Percentiles rank a stretch among this genome's conserved stretches.
These are phyloP conservation scores for Gymnoscopelus braueri DNA, from an alignment of 2,797 vertebrate species.

Conservation along the genomic window DNA sequence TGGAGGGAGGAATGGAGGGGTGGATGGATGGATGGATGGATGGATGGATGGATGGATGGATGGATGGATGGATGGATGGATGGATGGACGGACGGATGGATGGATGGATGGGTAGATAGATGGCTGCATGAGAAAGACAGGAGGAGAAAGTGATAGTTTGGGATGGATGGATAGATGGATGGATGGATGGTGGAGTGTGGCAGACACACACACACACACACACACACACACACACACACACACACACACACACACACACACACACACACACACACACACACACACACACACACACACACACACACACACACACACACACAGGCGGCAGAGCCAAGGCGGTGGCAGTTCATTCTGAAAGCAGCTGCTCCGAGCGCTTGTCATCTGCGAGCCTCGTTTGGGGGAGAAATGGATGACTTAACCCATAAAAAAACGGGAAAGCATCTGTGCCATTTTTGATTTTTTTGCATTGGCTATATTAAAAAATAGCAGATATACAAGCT, in stretches of 20 bases:
- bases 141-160: not conserved
- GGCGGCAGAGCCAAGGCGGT: slow-evolving; percentile 28
- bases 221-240: too few relatives aligned
- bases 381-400: slow-evolving; percentile 24
- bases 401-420: slow-evolving; percentile 16
- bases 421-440: too few relatives aligned
- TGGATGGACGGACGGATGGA: too few relatives aligned
- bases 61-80: not conserved
- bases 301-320: not conserved
- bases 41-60: not conserved
- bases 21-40: slow-evolving; percentile 14
- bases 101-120: not conserved
- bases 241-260: too few relatives aligned
- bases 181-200: too few relatives aligned
- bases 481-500: too few relatives aligned
- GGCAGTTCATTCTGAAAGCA: slow-evolving; percentile 14
- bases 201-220: too few relatives aligned
- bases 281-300: too few relatives aligned
- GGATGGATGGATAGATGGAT: too few relatives aligned
- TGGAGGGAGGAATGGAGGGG: not conserved
- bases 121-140: not conserved
- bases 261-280: too few relatives aligned
- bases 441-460: too few relatives aligned
- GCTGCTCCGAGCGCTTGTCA: slow-evolving; percentile 14
- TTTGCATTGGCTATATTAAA: too few relatives aligned